These are phyloP conservation scores for Bettongia penicillata DNA, from an alignment of 2,113 vertebrate species.

Conservation along the genomic window DNA sequence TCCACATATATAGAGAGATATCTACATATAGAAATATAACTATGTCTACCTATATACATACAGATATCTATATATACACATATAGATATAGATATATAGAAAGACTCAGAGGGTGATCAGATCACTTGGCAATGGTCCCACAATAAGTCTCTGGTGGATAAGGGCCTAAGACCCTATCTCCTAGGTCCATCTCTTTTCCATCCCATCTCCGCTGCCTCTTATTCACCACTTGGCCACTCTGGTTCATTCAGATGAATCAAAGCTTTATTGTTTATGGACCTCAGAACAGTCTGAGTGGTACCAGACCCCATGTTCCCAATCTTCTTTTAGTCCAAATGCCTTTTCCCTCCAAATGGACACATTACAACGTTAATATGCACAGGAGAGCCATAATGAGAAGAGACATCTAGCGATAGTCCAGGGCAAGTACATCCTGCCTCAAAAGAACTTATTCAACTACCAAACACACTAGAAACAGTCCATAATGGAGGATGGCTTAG, in stretches of 20 bases:
- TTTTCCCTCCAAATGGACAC: background rate
- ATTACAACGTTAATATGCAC: conserved; percentile 5
- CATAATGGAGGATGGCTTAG: conserved; percentile 23
- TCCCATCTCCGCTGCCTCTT: background rate
- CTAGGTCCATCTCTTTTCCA: background rate
- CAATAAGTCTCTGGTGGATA: background rate
- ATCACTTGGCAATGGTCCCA: background rate
- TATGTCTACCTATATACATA: no score
- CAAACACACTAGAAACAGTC: conserved; percentile 14
- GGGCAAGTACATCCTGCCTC: conserved; percentile 25
- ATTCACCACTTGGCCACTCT: background rate
- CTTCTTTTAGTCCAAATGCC: background rate
- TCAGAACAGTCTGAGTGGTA: background rate
- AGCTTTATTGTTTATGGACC: background rate
- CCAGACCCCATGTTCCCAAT: background rate
- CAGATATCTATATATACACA: background rate
- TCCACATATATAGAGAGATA: background rate
- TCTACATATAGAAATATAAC: no score
- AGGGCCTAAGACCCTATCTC: background rate
- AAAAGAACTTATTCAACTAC: conserved; percentile 35
- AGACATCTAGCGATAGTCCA: conserved; percentile 13
- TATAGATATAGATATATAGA: background rate
- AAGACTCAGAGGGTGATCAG: conserved; percentile 25
- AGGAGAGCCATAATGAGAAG: conserved; percentile 16
- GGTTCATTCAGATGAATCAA: background rate